Evolutionary conservation across 2,888 invertebrate genomes (phyloP), one percentile per base, ranked within the genome.

Genomic region (Acleris emargana): DNA sequence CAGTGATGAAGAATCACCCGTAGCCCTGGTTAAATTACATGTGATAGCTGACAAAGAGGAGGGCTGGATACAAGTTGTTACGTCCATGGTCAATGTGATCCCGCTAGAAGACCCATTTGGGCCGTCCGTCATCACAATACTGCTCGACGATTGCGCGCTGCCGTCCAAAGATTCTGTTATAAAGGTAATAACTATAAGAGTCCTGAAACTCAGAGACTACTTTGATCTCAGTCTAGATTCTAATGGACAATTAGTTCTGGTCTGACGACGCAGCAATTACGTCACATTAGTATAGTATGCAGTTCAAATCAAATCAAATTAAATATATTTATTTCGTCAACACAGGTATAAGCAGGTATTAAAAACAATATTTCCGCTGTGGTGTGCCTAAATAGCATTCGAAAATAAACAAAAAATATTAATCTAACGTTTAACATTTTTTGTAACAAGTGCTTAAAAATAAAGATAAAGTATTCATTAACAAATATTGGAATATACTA

Each of bases 81-180:
- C 95, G 67, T 97, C 97, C 0, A 95, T 98, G 93, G 95, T 97
- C 49, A 94, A 95, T 74, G 95, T 96, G 20, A 96, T 98, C 69
- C 98, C 98, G 0, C 90, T 96, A 73, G 94, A 95, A 62, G 96
- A 98, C 85, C 95, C 97, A 72, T 93, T 98, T 67, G 98, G 98
- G 0, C 97, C 98, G 1, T 97, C 97, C 18, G 97, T 97, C 47
- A 97, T 98, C 69, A 97, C 97, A 1, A 93, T 98, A 51, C 93
- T 98, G 22, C 93, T 98, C 63, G 98, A 98, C 80, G 98, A 98
- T 81, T 98, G 97, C 79, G 98, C 98, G 16, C 89, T 98, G 69
- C 98, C 98, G 16, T 96, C 97, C 60, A 93, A 93, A 76, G 93
- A 94, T 64, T 93, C 94, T 17, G 94, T 95, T 5, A 81, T 93